phyloP scores from a whole-genome alignment of 1,140 invertebrate genomes.

The Plectrocnemia conspersa region DNA sequence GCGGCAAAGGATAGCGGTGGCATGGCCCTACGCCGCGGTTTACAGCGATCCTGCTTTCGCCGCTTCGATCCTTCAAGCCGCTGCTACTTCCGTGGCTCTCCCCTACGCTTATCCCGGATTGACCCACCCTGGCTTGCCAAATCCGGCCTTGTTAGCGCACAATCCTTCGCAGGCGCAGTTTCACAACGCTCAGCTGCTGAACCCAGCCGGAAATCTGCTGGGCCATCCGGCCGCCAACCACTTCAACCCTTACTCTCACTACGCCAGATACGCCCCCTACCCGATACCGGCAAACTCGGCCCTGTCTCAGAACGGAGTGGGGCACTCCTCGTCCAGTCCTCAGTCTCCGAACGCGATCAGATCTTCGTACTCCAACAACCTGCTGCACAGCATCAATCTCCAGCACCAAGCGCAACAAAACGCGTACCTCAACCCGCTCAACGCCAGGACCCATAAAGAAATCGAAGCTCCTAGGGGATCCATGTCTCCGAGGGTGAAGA shows the following conservation, averaged over 20 bases:
- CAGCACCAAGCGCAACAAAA: slow-evolving; percentile 27
- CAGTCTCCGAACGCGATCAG: slow-evolving; percentile 29
- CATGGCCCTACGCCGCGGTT: slow-evolving; percentile 91
- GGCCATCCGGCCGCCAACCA: slow-evolving; percentile 40
- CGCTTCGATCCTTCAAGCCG: slow-evolving; percentile 84
- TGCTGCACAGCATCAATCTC: slow-evolving; percentile 30
- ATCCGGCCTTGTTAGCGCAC: slow-evolving; percentile 47
- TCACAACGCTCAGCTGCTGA: slow-evolving; percentile 47
- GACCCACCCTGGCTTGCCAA: slow-evolving; percentile 48
- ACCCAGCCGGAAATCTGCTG: slow-evolving; percentile 44
- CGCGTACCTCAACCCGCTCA: slow-evolving; percentile 15
- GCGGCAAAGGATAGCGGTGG: slow-evolving; percentile 84
- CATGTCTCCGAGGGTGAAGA: slow-evolving; percentile 24
- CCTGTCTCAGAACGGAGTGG: slow-evolving; percentile 31
- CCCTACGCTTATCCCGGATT: slow-evolving; percentile 54
- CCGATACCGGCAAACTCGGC: slow-evolving; percentile 36
- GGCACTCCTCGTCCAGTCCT: slow-evolving; percentile 34
- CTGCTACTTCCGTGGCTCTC: slow-evolving; percentile 62
- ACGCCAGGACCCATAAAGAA: slow-evolving; percentile 17
- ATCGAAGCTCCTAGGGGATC: slow-evolving; percentile 26
- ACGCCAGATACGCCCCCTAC: slow-evolving; percentile 43
- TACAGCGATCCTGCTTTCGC: slow-evolving; percentile 90
- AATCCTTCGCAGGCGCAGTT: slow-evolving; percentile 36
- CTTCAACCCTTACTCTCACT: slow-evolving; percentile 38
- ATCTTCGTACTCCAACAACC: slow-evolving; percentile 31